Evolutionary conservation across 2,113 vertebrate genomes (phyloP).

Genomic region (Scomber scombrus): DNA sequence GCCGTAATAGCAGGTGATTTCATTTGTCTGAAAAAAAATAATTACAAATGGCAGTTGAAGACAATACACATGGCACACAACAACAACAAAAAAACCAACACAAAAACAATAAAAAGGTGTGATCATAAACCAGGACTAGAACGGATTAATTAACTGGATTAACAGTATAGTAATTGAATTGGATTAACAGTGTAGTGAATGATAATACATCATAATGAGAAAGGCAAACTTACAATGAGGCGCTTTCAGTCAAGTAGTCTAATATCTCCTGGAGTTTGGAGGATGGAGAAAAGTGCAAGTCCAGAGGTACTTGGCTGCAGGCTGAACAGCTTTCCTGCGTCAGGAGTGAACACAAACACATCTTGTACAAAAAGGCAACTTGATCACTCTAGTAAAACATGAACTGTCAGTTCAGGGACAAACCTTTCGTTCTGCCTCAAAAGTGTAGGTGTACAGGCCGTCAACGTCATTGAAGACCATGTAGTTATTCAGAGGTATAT

Average conservation of each 20-base stretch:
- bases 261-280: conserved; percentile 94
- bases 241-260: conserved; percentile 91
- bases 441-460: conserved; percentile 93
- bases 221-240: conserved; percentile 89
- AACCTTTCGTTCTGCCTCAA: conserved; percentile 97
- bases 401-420: conserved; percentile 10
- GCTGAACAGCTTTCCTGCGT: conserved; percentile 82
- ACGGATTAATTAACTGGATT: neutral
- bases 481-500: conserved; percentile 95
- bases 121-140: neutral
- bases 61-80: neutral
- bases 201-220: neutral
- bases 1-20: conserved; percentile 95
- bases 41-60: conserved; percentile 9
- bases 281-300: conserved; percentile 91
- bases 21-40: conserved; percentile 88
- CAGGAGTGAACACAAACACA: neutral
- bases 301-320: conserved; percentile 89
- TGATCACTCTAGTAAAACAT: neutral
- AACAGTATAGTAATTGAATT: too few species aligned
- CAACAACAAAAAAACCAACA: neutral
- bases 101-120: neutral
- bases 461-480: conserved; percentile 96
- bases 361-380: neutral
- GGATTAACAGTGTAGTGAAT: neutral